A percentile compares a stretch with the other conserved stretches of the same genome.
Conservation (phyloP, 2,113 vertebrate species). For the Sturnus vulgaris region DNA sequence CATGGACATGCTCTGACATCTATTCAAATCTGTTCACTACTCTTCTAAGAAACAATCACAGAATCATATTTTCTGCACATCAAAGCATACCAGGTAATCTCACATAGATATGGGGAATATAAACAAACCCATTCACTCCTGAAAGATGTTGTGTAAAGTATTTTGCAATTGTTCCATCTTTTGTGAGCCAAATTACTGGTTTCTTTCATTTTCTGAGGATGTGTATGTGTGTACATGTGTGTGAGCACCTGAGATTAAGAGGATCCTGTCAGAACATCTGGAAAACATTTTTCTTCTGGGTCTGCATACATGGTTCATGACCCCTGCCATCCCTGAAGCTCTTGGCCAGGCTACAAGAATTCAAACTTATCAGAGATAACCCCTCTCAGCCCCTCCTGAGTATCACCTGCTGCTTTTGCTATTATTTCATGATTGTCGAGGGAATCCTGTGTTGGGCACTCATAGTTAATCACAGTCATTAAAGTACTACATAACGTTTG, state of each 20-base stretch:
- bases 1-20: neutral
- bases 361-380: neutral
- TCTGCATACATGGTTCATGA: neutral
- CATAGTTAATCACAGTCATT: neutral
- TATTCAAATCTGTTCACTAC: neutral
- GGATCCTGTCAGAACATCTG: neutral
- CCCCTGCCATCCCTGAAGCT: neutral
- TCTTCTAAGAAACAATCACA: neutral
- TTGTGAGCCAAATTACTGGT: neutral
- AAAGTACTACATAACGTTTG: neutral
- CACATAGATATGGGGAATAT: neutral
- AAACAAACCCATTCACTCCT: neutral
- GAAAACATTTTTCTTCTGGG: neutral
- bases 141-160: accelerated
- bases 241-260: neutral
- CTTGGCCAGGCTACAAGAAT: neutral
- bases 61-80: neutral
- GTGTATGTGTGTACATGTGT: neutral
- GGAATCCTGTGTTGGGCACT: neutral
- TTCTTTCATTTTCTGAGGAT: neutral
- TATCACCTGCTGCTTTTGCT: neutral
- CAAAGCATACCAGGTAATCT: neutral
- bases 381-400: neutral
- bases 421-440: neutral
- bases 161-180: neutral